These are phyloP conservation scores for Cynodonichthys magdalenae DNA, from an alignment of 2,797 vertebrate genomes.

Conservation along the genomic window DNA sequence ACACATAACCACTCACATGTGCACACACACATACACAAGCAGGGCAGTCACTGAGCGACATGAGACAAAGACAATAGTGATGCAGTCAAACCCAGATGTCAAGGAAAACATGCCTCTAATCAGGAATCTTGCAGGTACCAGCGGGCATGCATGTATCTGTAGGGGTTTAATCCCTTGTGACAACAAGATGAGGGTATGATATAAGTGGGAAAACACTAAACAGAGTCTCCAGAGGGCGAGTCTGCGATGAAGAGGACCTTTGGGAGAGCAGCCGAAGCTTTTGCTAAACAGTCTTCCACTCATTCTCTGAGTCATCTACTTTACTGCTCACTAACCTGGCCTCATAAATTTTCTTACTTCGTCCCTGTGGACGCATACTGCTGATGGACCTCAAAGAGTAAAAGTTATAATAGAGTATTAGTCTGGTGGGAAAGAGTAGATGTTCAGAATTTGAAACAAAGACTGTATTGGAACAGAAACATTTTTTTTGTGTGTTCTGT, in stretches of 20 bases:
- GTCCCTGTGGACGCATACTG: conserved; percentile 34
- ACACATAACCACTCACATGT: conserved; percentile 39
- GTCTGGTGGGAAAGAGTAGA: conserved; percentile 11
- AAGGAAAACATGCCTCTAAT: conserved; percentile 58
- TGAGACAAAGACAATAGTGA: conserved; percentile 55
- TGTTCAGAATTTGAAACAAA: conserved; percentile 19
- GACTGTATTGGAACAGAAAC: not conserved
- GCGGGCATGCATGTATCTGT: not conserved
- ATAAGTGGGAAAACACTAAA: conserved; percentile 45
- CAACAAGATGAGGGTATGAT: conserved; percentile 53
- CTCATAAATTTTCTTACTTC: conserved; percentile 45
- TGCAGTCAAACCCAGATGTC: conserved; percentile 55
- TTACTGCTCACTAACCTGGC: conserved; percentile 48
- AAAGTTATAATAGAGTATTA: conserved; percentile 52
- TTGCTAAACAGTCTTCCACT: conserved; percentile 52
- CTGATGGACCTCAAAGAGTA: conserved; percentile 32
- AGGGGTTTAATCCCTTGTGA: conserved; percentile 4
- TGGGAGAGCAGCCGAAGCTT: conserved; percentile 50
- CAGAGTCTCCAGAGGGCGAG: conserved; percentile 52
- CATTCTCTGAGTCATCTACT: conserved; percentile 50
- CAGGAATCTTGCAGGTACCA: conserved; percentile 14
- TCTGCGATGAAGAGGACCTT: conserved; percentile 63
- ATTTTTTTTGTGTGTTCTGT: not conserved
- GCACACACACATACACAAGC: conserved; percentile 38
- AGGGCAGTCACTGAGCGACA: conserved; percentile 32